Percentiles rank a stretch among this genome's conserved stretches.
Conservation (phyloP, 1,140 invertebrate species). For the Popillia japonica region DNA sequence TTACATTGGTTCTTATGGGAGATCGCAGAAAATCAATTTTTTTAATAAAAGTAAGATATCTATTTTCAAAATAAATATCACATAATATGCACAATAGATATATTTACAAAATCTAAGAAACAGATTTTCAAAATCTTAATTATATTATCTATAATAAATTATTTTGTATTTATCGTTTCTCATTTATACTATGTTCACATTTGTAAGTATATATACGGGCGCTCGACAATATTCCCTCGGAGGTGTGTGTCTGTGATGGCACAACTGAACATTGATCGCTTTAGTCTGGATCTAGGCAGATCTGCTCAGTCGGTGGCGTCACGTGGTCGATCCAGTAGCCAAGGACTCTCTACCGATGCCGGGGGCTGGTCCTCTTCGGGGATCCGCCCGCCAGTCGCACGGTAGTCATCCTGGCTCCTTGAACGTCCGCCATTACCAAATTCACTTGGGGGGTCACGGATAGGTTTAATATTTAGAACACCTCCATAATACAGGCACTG, state of each 20-base stretch:
- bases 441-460: conserved; percentile 65
- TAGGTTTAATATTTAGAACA: conserved; percentile 64
- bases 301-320: conserved; percentile 71
- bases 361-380: conserved; percentile 39
- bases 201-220: conserved; percentile 56
- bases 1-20: no score
- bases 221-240: conserved; percentile 40
- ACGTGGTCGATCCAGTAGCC: conserved; percentile 69
- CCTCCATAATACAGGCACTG: conserved; percentile 68
- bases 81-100: background rate
- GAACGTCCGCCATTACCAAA: conserved; percentile 71
- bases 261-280: conserved; percentile 74
- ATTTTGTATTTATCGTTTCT: background rate
- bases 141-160: background rate
- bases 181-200: background rate
- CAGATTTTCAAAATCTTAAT: background rate
- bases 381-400: conserved; percentile 50
- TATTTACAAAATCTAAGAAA: background rate
- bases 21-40: background rate
- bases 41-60: background rate
- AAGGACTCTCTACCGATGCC: conserved; percentile 65
- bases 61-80: background rate
- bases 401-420: conserved; percentile 65
- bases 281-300: conserved; percentile 64
- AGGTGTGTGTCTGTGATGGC: conserved; percentile 72